phyloP scores from a whole-genome alignment of 2,888 invertebrate species.

The Noctua fimbriata region DNA sequence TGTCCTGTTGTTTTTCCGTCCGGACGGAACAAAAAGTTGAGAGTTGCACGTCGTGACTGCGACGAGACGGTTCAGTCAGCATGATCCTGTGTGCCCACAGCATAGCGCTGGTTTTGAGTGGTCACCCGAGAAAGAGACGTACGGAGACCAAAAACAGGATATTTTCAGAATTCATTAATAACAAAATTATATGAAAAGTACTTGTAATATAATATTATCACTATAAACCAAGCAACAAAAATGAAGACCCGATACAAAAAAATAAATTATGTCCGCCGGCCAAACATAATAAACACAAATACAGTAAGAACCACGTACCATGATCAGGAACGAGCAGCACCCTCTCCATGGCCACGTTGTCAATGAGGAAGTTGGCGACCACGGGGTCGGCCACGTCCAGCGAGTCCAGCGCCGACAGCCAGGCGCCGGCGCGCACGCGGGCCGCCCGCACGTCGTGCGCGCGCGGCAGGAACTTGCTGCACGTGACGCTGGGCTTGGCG shows the following conservation, averaged over 20 bases:
- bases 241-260: background rate
- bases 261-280: background rate
- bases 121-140: no score
- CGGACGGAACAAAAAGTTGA: no score
- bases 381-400: constrained; percentile 94
- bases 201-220: no score
- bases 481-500: constrained; percentile 91
- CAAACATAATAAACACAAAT: background rate
- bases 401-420: constrained; percentile 92
- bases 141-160: no score
- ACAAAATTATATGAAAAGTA: no score
- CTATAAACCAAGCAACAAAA: background rate
- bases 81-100: background rate
- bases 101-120: no score
- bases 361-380: constrained; percentile 96
- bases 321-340: constrained; percentile 94
- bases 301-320: constrained; percentile 70
- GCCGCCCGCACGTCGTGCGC: constrained; percentile 85
- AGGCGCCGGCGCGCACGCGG: constrained; percentile 84
- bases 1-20: no score
- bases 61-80: background rate
- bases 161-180: no score
- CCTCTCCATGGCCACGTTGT: constrained; percentile 93
- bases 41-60: no score
- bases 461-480: constrained; percentile 91